Base-by-base conservation (phyloP, 2,888 invertebrate species). In the Drosophila mercatorum region DNA sequence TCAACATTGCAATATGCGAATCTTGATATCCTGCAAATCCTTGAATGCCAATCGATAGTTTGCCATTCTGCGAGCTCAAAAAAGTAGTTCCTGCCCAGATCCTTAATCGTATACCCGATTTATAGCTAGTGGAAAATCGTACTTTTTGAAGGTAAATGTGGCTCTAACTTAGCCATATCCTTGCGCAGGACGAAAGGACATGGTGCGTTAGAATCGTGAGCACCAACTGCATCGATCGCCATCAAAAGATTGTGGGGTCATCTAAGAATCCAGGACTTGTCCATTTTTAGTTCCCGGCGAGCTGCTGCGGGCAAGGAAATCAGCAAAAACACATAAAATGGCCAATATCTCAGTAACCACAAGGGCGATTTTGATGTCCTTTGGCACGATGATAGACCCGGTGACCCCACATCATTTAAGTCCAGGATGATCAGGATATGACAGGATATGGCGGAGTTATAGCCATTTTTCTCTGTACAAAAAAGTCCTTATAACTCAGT, bases 181-280 rank as follows among this genome's bases (percentile, higher is more conserved):
- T 28, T n/a, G n/a, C n/a, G n/a, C 28, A 28, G n/a, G 47, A 47
- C 8, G 7, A 47, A 47, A 47, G 28, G 3, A 47, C 28, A 4
- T n/a, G 28, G 8, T 47, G 14, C n/a, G 28, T 31, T 47, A 3
- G 8, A 14, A 5, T 47, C 28, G 5, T 47, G n/a, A n/a, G 47
- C 28, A 47, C 0, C 28, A 28, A 28, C n/a, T 28, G 1, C 5
- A 28, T n/a, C 4, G 47, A 47, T 28, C 8, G 8, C 28, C 28
- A 28, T 47, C n/a, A 28, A 28, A 47, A 28, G 2, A 47, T 28
- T n/a, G n/a, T 4, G 7, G 4, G 47, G 28, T 47, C 5, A 28
- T 47, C 47, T 47, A 31, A 28, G 47, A n/a, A 47, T 47, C 47
- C 28, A 47, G 47, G 47, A 47, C 47, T 31, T 47, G 4, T n/a